Base-by-base conservation (phyloP, 2,888 invertebrate genomes). In the Craniophora ligustri region DNA sequence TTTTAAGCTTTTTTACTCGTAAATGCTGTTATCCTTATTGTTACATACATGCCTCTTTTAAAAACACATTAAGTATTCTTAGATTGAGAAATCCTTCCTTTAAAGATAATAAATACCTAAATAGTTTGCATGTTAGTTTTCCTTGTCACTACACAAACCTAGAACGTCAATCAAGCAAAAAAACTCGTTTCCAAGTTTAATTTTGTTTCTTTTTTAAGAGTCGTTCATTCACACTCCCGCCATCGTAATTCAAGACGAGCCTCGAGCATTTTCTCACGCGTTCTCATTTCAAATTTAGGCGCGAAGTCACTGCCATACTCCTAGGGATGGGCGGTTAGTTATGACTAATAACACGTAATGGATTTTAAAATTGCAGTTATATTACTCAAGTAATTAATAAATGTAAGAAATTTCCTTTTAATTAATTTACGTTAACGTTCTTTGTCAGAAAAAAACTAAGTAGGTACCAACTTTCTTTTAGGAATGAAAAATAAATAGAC, bases 211-310 rank as follows among this genome's bases (percentile, higher is more conserved):
- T 39, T 50, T 62, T 55, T 49, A 57, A 53, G 28, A 70, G 54
- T 61, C 75, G 81, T 82, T 85, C 85, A 87, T 87, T 87, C 86
- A 84, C 80, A 84, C 88, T 85, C 83, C 78, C 81, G 75, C 79
- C 77, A 77, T 75, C 73, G 86, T 86, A 85, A 89, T 84, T 84
- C 78, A 83, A 85, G 76, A 71, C 78, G 74, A 66, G 83, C 84
- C 84, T 75, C 82, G 72, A 82, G 88, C 84, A 79, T 69, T 85
- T 88, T 91, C 90, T 86, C 92, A 89, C 91, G 89, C 86, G 84
- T 83, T 85, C 87, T 79, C 79, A 82, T 85, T 89, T 89, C 76
- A 72, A 87, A 88, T 86, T 91, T 88, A 78, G 86, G 87, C 88
- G 88, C 87, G 84, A 88, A 88, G 75, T 73, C 70, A 57, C 78